phyloP scores from a whole-genome alignment of 2,113 vertebrate species.

The Pipra filicauda region DNA sequence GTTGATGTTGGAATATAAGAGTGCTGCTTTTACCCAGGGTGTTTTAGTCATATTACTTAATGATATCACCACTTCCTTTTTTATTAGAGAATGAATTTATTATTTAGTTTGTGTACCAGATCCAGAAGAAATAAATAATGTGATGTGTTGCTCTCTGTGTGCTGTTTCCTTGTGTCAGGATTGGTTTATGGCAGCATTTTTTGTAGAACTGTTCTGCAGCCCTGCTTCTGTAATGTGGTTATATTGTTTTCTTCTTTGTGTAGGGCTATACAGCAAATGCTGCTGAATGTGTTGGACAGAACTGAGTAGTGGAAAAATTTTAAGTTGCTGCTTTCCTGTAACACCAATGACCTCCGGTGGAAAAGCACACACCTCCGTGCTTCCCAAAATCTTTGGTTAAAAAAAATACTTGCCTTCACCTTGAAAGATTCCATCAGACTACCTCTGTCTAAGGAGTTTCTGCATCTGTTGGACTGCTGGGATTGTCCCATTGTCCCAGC shows the following conservation, averaged over 20 bases:
- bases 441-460: neutral
- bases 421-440: neutral
- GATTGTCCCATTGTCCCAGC: neutral
- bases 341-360: neutral
- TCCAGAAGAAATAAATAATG: neutral
- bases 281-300: neutral
- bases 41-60: neutral
- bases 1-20: neutral
- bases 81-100: neutral
- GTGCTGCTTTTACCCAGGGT: neutral
- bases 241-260: neutral
- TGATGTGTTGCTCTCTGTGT: fast-evolving
- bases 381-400: neutral
- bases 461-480: neutral
- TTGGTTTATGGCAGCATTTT: neutral
- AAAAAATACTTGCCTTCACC: neutral
- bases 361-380: neutral
- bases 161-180: neutral
- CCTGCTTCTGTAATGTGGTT: neutral
- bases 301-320: neutral
- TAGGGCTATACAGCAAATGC: neutral
- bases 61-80: neutral
- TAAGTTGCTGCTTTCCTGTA: neutral
- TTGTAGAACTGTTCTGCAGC: neutral
- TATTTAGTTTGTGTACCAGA: neutral